Percentiles rank a stretch among this genome's conserved stretches.
Conservation (phyloP, 2,888 invertebrate genomes). For the Nymphalis polychloros region DNA sequence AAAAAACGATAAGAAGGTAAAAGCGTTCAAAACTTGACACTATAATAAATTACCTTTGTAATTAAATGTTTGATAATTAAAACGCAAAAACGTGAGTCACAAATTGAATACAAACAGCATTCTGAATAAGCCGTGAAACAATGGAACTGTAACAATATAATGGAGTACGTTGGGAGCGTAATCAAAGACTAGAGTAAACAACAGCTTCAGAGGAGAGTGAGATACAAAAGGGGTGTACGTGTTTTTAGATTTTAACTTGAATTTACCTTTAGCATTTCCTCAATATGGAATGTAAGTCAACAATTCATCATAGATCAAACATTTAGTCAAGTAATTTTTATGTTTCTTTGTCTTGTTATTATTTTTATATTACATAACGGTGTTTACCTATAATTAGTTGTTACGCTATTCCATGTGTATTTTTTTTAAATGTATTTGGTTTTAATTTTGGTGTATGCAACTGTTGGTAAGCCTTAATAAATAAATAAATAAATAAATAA, state of each 20-base stretch:
- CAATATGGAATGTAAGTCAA: neutral
- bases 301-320: neutral
- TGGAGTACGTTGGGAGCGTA: constrained; percentile 26
- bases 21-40: neutral
- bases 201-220: constrained; percentile 8
- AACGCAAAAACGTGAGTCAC: constrained; percentile 15
- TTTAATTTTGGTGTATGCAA: no score
- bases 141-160: constrained; percentile 26
- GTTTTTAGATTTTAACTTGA: constrained; percentile 9
- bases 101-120: constrained; percentile 23
- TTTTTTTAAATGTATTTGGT: no score
- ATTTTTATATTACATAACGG: neutral
- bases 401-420: no score
- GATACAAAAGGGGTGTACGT: constrained; percentile 8
- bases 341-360: neutral
- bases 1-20: neutral
- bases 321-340: neutral
- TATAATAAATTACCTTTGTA: constrained; percentile 7
- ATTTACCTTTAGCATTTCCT: neutral
- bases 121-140: constrained; percentile 24
- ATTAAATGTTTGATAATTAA: constrained; percentile 18
- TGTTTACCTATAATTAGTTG: no score
- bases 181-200: constrained; percentile 31
- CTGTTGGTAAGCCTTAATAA: no score
- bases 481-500: no score